Conservation (phyloP, 2,113 vertebrate species). For the Podilymbus podiceps region DNA sequence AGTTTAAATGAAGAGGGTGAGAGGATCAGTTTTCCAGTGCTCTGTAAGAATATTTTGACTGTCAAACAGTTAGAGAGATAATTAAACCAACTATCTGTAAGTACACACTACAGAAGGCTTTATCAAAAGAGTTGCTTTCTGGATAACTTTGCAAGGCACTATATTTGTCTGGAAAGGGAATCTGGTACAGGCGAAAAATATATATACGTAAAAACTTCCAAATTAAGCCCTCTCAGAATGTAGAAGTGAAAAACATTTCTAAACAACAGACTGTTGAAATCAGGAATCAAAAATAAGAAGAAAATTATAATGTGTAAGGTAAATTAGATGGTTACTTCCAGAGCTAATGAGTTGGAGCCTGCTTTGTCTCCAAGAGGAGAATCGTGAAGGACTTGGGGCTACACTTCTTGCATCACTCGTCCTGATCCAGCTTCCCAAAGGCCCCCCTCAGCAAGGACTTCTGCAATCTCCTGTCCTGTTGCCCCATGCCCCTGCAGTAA, state of each 20-base stretch:
- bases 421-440: background rate
- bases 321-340: background rate
- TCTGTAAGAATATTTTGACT: background rate
- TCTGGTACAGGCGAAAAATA: background rate
- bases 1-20: background rate
- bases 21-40: background rate
- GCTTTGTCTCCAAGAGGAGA: background rate
- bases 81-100: background rate
- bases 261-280: background rate
- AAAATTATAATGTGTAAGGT: background rate
- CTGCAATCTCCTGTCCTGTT: background rate
- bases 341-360: background rate
- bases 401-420: background rate
- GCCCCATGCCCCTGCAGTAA: background rate
- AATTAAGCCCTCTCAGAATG: background rate
- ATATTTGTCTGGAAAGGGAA: background rate
- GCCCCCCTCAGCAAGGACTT: background rate
- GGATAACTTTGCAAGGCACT: background rate
- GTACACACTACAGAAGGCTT: background rate
- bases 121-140: background rate
- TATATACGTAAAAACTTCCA: background rate
- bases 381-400: background rate
- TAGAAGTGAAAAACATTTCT: background rate
- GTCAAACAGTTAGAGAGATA: background rate
- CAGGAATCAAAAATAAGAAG: background rate